Evolutionary conservation across 2,888 invertebrate species (phyloP), one percentile per base, ranked within the genome.

Genomic region (Drosophila basisetae): DNA sequence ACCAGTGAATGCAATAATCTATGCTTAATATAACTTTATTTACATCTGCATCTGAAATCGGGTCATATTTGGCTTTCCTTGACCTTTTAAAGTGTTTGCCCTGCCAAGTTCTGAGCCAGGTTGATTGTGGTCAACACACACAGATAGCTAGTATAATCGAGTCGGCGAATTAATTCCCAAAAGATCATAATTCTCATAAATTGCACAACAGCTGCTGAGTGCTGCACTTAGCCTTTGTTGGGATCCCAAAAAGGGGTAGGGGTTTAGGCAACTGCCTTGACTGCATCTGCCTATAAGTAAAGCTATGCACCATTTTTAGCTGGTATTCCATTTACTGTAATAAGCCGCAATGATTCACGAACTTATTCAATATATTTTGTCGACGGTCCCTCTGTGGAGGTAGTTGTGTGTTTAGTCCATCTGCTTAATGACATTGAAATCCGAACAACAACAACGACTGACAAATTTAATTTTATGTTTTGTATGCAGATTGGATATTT

Each of bases 151-250:
- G 68, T 53, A 59, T 30, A 53, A 43, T 33, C 58, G 41, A 37
- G 37, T 58, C 53, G 52, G 49, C 58, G 39, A 60, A 52, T 77
- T 73, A 68, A 73, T 71, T 66, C 75, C 82, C 78, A 68, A 72
- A 58, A 72, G 82, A 80, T 69, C 80, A 80, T 82, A 76, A 82
- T 78, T 68, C 75, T 65, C 58, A 78, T 82, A 82, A 80, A 80
- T 82, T 80, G 75, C 74, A 67, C 70, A 82, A 75, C 80, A 74
- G 63, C 66, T 73, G 68, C 58, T 53, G 75, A 67, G 59, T 67
- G 61, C 22, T 39, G 39, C 39, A 30, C 39, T 47, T 47, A 47
- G 43, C 25, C 65, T 58, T 68, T 68, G 64, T 66, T 52, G 49
- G 31, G 28, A 37, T 16, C 35, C 37, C 37, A 6, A 37, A 31